A percentile compares a stretch with the other conserved stretches of the same genome.
These are phyloP conservation scores for Microctonus brassicae DNA, from an alignment of 2,888 invertebrate species.

Conservation along the genomic window DNA sequence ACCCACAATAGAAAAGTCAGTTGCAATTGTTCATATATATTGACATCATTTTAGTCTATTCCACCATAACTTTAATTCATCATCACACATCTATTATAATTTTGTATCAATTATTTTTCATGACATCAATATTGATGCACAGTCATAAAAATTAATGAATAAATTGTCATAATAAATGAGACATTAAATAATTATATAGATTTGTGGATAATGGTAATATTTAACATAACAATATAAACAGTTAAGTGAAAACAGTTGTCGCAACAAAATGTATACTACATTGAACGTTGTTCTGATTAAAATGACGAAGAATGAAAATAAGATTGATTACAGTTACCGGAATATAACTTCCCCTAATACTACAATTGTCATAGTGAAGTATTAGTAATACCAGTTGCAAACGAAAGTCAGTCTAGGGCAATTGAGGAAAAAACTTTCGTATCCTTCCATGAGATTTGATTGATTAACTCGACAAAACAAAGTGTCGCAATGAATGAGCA, in stretches of 20 bases:
- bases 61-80: not conserved
- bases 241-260: not conserved
- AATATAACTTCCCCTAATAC: constrained; percentile 32
- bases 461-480: constrained; percentile 36
- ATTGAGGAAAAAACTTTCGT: constrained; percentile 38
- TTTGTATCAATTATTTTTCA: constrained; percentile 10
- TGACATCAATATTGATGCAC: constrained; percentile 9
- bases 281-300: not conserved
- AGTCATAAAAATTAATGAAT: constrained; percentile 1
- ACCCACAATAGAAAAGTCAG: constrained; percentile 43
- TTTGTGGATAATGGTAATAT: not conserved
- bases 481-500: constrained; percentile 38
- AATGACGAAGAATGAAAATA: constrained; percentile 9
- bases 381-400: constrained; percentile 29
- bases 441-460: constrained; percentile 34
- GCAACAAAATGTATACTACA: not conserved
- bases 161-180: not conserved
- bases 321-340: constrained; percentile 23
- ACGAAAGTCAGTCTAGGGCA: constrained; percentile 33
- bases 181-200: not conserved
- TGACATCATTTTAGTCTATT: constrained; percentile 7
- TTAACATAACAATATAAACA: not conserved
- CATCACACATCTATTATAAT: not conserved
- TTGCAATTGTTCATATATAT: constrained; percentile 17
- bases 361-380: constrained; percentile 18